Evolutionary conservation across 1,140 invertebrate genomes (phyloP).

Genomic region (Magallana gigas): DNA sequence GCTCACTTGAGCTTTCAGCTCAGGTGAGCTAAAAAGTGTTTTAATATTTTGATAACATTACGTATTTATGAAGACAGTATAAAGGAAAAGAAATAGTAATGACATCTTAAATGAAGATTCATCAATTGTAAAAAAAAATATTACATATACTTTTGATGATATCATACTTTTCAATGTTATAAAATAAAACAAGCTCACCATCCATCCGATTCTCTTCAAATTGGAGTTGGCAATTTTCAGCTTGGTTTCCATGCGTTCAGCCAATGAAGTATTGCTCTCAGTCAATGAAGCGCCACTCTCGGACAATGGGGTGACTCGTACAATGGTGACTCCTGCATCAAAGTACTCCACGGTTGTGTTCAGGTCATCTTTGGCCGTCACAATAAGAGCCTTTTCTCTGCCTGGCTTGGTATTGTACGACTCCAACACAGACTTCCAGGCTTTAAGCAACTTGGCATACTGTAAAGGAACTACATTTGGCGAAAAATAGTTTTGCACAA

Average conservation of each 20-base stretch:
- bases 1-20: too few species aligned
- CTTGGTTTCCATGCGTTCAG: slow-evolving; percentile 47
- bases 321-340: slow-evolving; percentile 60
- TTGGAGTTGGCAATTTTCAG: slow-evolving; percentile 27
- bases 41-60: too few species aligned
- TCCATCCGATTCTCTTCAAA: slow-evolving; percentile 68
- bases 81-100: too few species aligned
- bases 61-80: too few species aligned
- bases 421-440: slow-evolving; percentile 61
- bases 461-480: too few species aligned
- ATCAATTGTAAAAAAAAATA: too few species aligned
- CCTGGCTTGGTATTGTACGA: slow-evolving; percentile 69
- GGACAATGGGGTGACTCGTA: slow-evolving; percentile 43
- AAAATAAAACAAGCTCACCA: slow-evolving; percentile 55
- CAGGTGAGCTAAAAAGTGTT: too few species aligned
- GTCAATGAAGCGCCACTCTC: neutral
- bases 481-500: too few species aligned
- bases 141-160: too few species aligned
- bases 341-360: slow-evolving; percentile 59
- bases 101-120: too few species aligned
- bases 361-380: slow-evolving; percentile 49
- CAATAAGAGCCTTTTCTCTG: slow-evolving; percentile 67
- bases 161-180: too few species aligned
- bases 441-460: neutral
- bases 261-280: too few species aligned